Evolutionary conservation across 2,888 invertebrate genomes (phyloP), one percentile per base, ranked within the genome.

Genomic region (Steinernema scapterisci): DNA sequence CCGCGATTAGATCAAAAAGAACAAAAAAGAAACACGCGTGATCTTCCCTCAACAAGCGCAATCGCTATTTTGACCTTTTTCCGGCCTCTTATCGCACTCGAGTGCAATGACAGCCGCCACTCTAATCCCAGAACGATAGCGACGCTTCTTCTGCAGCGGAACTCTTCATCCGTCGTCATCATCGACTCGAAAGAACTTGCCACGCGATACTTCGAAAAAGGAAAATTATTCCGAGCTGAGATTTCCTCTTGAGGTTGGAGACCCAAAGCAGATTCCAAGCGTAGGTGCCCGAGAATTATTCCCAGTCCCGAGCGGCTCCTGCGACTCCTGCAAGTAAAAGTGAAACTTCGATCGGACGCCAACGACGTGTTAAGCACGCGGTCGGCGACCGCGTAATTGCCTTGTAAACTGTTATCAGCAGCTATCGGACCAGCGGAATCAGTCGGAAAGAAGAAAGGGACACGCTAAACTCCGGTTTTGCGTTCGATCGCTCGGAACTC

Each of bases 371-470:
- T 16, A 16, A 63, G 38, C 63, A 63, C 63, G 63, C 63, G 27
- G 63, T 31, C 25, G 16, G 27, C 63, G 31, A n/a, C n/a, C n/a
- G 27, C 63, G 63, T 63, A 63, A 63, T 63, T 21, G 63, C 63
- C 63, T 63, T 63, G 63, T 63, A 63, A 63, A 25, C 6, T 27
- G 63, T 63, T 63, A 63, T 63, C 63, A 63, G 63, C 6, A 38
- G 38, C 3, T 38, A 38, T 9, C n/a, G n/a, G 38, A 38, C 9
- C 38, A 38, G 9, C n/a, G 38, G 38, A 27, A 25, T 23, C 54
- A 25, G 21, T 19, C 54, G 54, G 25, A 54, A 31, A 7, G 48
- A 48, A 63, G 63, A 21, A 13, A 63, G 63, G 38, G 27, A 31
- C 63, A 31, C 63, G 63, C 63, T 63, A 63, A 63, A 63, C 63